Percentiles rank a stretch among this genome's conserved stretches.
Conservation (phyloP, 2,113 vertebrate species). For the Sebastes fasciatus region DNA sequence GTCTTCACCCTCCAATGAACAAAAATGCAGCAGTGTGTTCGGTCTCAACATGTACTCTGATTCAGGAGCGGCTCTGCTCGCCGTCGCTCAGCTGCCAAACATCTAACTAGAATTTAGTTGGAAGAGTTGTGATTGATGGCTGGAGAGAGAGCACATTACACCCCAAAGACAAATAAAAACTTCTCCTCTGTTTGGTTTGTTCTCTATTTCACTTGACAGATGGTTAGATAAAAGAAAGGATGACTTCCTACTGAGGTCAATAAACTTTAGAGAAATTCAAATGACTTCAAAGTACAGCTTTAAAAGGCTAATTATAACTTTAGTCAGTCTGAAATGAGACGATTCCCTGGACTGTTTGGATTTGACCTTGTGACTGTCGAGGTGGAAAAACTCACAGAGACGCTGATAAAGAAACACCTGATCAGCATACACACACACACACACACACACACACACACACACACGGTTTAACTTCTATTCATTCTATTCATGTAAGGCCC, state of each 20-base stretch:
- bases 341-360: background rate
- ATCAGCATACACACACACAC: background rate
- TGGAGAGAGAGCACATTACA: background rate
- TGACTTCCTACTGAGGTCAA: background rate
- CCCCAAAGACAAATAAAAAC: background rate
- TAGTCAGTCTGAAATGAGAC: background rate
- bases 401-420: constrained; percentile 35
- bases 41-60: background rate
- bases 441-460: background rate
- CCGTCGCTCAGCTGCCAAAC: background rate
- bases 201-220: background rate
- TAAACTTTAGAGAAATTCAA: background rate
- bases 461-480: background rate
- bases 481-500: background rate
- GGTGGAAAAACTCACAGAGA: constrained; percentile 48
- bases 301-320: background rate
- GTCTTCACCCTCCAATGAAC: constrained; percentile 2
- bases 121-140: background rate
- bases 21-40: constrained; percentile 10
- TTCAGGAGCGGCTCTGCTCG: background rate
- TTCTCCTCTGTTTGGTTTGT: background rate
- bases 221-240: background rate
- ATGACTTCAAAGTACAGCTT: background rate
- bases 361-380: constrained; percentile 23
- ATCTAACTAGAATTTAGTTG: background rate